Evolutionary conservation across 30 jellyfish, hydroid and myxozoan genomes (phyloP), one percentile per base, ranked within the genome.

Genomic region (Aurelia sp.): DNA sequence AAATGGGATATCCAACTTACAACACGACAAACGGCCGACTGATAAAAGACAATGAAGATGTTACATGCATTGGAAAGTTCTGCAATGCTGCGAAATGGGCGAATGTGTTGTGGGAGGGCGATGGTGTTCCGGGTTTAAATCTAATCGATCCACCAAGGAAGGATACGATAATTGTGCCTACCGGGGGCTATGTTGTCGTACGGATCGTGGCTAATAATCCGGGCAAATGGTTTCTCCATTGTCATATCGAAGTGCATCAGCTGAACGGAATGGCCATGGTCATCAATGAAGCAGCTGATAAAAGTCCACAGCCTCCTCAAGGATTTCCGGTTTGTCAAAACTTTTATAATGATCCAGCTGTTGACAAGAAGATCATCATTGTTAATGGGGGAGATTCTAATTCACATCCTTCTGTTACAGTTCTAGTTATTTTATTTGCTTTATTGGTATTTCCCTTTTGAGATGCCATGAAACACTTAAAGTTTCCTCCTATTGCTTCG

Each of bases 261-360:
- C 53, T 85, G 50, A 97, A 93, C 59, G 98, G 98, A 11, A 93
- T 93, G 98, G 98, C 98, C 23, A 82, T 93, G 96, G 92, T 93
- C 37, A n/a, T 93, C 44, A 81, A 78, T 74, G 98, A 93, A 76
- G 98, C 97, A 16, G 86, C 51, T 7, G 92, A 82, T 47, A 77
- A 75, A 57, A 61, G 64, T 35, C 96, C 93, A 35, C 69, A 23
- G 18, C 98, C 98, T 11, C 98, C 98, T 4, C 66, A 61, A 33
- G 98, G 98, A 27, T 93, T 93, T 62, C 97, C 98, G 8, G 84
- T 93, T 0, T 93, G 98, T 64, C 72, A 79, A 41, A 84, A 83
- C 53, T 93, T 93, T 58, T 88, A 93, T 73, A 71, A 88, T 65
- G 98, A 93, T 70, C 90, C 71, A 20, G 58, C 90, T 40, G 81